Percentiles rank a stretch among this genome's conserved stretches.
These are phyloP conservation scores for Zaprionus ornatus DNA, from an alignment of 1,140 invertebrate species.

Conservation along the genomic window DNA sequence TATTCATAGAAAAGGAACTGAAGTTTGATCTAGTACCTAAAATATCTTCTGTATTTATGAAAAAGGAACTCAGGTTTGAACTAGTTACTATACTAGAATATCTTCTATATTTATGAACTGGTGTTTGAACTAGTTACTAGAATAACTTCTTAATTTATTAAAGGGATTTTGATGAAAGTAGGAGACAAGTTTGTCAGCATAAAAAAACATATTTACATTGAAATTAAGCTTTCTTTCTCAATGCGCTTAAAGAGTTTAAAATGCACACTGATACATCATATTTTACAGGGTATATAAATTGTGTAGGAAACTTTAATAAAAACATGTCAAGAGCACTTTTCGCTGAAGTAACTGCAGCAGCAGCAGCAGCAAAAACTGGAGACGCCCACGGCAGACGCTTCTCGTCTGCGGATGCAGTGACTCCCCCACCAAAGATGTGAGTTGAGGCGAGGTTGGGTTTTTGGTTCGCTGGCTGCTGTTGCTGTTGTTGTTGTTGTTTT, in stretches of 20 bases:
- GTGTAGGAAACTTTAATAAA: slow-evolving; percentile 72
- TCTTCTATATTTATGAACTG: too few relatives aligned
- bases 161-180: not conserved
- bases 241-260: too few relatives aligned
- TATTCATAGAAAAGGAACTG: too few relatives aligned
- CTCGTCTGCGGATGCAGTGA: slow-evolving; percentile 1
- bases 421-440: not conserved
- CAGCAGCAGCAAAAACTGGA: slow-evolving; percentile 17
- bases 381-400: slow-evolving; percentile 24
- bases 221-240: too few relatives aligned
- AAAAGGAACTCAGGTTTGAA: too few relatives aligned
- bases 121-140: too few relatives aligned
- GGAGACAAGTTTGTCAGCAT: not conserved
- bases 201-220: not conserved
- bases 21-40: too few relatives aligned
- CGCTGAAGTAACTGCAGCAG: slow-evolving; percentile 38
- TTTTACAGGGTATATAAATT: slow-evolving; percentile 7
- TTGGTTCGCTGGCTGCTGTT: slow-evolving; percentile 2
- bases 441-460: slow-evolving; percentile 1
- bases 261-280: not conserved
- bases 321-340: slow-evolving; percentile 79
- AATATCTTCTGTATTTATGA: too few relatives aligned
- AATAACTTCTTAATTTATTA: not conserved
- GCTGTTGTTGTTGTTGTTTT: slow-evolving; percentile 58
- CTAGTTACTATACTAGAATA: too few relatives aligned